These are phyloP conservation scores for Atlantisia rogersi DNA, from an alignment of 2,113 vertebrate genomes.

Conservation along the genomic window DNA sequence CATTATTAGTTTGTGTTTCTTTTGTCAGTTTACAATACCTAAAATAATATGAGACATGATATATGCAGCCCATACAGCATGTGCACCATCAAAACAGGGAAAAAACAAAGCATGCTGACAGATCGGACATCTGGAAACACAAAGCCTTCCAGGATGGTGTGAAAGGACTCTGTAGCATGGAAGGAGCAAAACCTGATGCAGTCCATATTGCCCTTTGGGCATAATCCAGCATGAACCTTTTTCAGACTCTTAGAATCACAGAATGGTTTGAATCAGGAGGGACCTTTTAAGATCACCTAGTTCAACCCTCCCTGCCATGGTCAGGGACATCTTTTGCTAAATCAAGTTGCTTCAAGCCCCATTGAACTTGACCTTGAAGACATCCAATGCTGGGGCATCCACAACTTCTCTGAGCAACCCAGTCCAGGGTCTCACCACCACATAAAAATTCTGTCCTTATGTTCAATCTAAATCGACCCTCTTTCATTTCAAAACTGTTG, in stretches of 20 bases:
- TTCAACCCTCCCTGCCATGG: accelerated
- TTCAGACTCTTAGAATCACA: background rate
- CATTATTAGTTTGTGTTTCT: background rate
- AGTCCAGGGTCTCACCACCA: background rate
- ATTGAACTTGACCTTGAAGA: background rate
- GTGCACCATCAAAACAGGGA: background rate
- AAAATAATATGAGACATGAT: background rate
- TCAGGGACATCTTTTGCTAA: background rate
- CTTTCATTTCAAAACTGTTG: background rate
- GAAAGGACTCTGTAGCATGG: background rate
- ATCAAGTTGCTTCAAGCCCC: background rate
- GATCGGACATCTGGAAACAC: background rate
- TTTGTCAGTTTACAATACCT: background rate
- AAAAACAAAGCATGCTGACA: background rate
- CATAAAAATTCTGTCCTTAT: background rate
- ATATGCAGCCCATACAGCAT: accelerated
- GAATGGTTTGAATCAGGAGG: background rate
- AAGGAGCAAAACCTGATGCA: background rate
- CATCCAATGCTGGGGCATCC: background rate
- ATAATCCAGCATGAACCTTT: background rate
- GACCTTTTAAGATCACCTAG: background rate
- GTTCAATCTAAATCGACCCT: background rate
- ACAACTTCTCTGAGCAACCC: background rate
- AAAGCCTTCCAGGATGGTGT: background rate
- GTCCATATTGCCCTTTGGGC: background rate